Evolutionary conservation across 2,888 invertebrate genomes (phyloP).

Genomic region (Pteria penguin): DNA sequence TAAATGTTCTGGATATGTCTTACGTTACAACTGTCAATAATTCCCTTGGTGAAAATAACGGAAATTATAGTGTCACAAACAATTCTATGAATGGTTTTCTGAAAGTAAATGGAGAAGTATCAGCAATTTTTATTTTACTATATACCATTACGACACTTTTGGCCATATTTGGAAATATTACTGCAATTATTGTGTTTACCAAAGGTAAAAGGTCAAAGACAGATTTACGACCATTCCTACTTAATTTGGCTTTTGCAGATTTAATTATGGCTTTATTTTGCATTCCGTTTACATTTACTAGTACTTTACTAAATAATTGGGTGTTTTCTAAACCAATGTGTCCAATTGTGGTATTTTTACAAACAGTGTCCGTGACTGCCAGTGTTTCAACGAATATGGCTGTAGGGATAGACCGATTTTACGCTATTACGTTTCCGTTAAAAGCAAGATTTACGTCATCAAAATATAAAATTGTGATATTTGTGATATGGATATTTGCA

Average conservation of each 20-base stretch:
- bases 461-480: constrained; percentile 78
- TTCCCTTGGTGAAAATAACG: no score
- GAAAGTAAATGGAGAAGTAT: neutral
- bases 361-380: constrained; percentile 80
- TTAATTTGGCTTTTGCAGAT: constrained; percentile 91
- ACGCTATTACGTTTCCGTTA: constrained; percentile 74
- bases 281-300: constrained; percentile 90
- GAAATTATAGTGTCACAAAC: neutral
- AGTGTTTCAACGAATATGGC: constrained; percentile 81
- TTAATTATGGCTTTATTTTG: constrained; percentile 94
- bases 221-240: constrained; percentile 85
- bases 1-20: neutral
- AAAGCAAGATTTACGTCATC: constrained; percentile 78
- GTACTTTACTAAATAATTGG: constrained; percentile 80
- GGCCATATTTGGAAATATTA: constrained; percentile 81
- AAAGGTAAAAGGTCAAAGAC: constrained; percentile 78
- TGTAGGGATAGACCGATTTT: constrained; percentile 81
- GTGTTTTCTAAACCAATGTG: constrained; percentile 81
- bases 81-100: neutral
- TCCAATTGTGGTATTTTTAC: constrained; percentile 81
- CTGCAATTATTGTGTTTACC: constrained; percentile 81
- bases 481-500: constrained; percentile 80
- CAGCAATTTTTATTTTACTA: constrained; percentile 71
- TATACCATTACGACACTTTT: constrained; percentile 81
- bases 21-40: neutral